These are phyloP conservation scores for Ophiothrix spiculata DNA, from an alignment of 35 echinoderm and acorn worm genomes.

Conservation along the genomic window DNA sequence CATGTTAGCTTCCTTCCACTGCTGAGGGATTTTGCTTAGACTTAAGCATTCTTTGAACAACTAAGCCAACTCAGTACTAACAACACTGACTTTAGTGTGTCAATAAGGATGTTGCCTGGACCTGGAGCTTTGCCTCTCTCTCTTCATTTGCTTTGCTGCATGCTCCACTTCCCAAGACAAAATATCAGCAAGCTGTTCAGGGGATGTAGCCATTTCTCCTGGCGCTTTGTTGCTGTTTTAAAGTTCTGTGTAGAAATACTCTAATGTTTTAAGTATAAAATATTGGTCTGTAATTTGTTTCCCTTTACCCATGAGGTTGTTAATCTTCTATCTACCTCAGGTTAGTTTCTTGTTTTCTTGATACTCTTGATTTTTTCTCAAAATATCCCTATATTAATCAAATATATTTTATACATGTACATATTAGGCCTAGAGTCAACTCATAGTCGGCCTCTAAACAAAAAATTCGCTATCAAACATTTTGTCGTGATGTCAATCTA, in stretches of 20 bases:
- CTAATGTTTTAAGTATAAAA: background rate
- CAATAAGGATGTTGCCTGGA: background rate
- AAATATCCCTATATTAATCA: too few relatives aligned
- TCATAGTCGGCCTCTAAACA: too few relatives aligned
- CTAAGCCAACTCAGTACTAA: background rate
- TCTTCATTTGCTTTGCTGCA: slow-evolving; percentile 13
- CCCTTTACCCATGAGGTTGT: background rate
- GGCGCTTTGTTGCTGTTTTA: background rate
- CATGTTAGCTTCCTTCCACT: slow-evolving; percentile 29
- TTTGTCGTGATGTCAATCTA: too few relatives aligned
- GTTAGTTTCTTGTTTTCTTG: background rate
- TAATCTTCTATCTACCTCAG: background rate
- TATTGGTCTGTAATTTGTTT: background rate
- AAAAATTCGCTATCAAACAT: too few relatives aligned
- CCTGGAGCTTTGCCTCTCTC: slow-evolving; percentile 33
- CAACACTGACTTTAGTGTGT: background rate
- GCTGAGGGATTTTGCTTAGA: background rate
- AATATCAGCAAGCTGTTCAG: background rate
- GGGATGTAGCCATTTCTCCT: background rate
- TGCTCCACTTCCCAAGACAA: background rate
- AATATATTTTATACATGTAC: too few relatives aligned
- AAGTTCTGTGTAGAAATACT: background rate
- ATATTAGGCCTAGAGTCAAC: too few relatives aligned
- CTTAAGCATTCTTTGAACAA: background rate
- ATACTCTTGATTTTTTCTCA: too few relatives aligned